phyloP scores from a whole-genome alignment of 1,140 invertebrate species.

The Anastrepha ludens region DNA sequence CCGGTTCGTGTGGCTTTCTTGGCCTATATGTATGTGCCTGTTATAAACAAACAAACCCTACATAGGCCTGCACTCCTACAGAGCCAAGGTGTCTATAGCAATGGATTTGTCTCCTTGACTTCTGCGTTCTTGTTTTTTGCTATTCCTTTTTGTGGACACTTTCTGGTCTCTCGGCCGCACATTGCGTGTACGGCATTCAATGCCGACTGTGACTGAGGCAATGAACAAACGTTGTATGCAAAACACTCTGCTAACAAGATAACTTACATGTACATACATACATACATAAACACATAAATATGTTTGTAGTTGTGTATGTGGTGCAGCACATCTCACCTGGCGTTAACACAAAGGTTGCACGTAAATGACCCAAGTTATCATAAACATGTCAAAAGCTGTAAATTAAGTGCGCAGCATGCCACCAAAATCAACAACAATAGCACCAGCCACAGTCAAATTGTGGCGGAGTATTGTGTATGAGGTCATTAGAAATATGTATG shows the following conservation, averaged over 20 bases:
- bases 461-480: slow-evolving; percentile 40
- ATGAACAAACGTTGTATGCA: slow-evolving; percentile 16
- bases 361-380: slow-evolving; percentile 74
- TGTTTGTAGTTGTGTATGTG: neutral
- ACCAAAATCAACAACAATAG: slow-evolving; percentile 21
- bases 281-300: neutral
- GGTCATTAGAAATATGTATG: slow-evolving; percentile 23
- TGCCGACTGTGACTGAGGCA: slow-evolving; percentile 12
- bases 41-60: slow-evolving; percentile 3
- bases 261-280: neutral
- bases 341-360: slow-evolving; percentile 71
- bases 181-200: neutral
- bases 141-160: slow-evolving; percentile 26
- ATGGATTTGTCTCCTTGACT: slow-evolving; percentile 42
- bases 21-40: neutral
- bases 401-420: slow-evolving; percentile 72
- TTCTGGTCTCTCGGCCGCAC: neutral
- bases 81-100: slow-evolving; percentile 31
- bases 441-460: neutral
- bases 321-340: slow-evolving; percentile 66
- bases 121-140: neutral
- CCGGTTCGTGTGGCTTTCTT: neutral
- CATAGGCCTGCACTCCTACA: neutral
- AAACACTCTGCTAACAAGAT: slow-evolving; percentile 16
- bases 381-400: slow-evolving; percentile 74